Percentiles rank a stretch among this genome's conserved stretches.
phyloP scores from a whole-genome alignment of 2,888 invertebrate genomes.

The Tenthredo mesomela region DNA sequence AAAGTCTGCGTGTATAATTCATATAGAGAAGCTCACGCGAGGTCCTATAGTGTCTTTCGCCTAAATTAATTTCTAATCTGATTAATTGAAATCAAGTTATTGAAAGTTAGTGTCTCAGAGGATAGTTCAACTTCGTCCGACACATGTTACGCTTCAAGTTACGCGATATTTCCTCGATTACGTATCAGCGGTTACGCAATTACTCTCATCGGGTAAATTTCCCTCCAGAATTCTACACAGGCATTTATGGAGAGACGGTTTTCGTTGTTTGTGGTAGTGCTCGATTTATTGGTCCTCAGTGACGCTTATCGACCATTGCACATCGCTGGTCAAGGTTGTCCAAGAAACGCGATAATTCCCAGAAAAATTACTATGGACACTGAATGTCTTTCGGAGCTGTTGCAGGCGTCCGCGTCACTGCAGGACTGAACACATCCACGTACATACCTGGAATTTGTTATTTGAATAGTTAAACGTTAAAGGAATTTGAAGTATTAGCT shows the following conservation, averaged over 20 bases:
- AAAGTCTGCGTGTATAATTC: constrained; percentile 11
- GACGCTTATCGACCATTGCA: neutral
- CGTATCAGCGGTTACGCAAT: constrained; percentile 33
- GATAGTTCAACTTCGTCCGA: neutral
- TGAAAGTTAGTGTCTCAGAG: neutral
- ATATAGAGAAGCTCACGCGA: constrained; percentile 41
- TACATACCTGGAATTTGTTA: constrained; percentile 84
- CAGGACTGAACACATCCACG: constrained; percentile 97
- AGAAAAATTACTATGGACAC: neutral
- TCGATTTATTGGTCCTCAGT: neutral
- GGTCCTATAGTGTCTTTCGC: neutral
- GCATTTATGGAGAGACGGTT: neutral
- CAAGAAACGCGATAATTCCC: constrained; percentile 6
- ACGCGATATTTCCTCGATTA: neutral
- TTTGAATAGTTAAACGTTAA: neutral
- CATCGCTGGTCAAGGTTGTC: constrained; percentile 30
- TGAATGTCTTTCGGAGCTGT: constrained; percentile 72
- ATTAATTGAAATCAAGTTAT: constrained; percentile 5
- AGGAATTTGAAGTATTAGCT: constrained; percentile 4
- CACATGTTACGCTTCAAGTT: neutral
- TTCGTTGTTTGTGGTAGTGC: neutral
- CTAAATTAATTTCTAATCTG: constrained; percentile 21
- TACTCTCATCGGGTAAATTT: neutral
- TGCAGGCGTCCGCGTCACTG: constrained; percentile 95
- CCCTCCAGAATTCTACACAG: neutral